phyloP scores from a whole-genome alignment of 2,797 vertebrate species.

The Chelidonichthys spinosus region DNA sequence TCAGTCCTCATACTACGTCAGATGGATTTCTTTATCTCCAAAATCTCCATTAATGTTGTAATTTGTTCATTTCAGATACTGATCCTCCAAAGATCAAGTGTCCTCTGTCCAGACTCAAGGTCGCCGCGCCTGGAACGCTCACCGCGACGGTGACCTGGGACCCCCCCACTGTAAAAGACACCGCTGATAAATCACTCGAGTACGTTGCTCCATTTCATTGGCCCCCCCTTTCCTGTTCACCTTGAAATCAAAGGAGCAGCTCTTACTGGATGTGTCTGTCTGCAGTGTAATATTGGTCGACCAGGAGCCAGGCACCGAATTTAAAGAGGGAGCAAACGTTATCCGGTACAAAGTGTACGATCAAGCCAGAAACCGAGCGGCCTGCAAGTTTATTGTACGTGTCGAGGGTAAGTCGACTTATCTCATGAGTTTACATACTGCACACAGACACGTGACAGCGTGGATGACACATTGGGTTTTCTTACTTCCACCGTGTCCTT shows the following conservation, averaged over 20 bases:
- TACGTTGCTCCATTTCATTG: constrained; percentile 64
- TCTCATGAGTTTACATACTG: not conserved
- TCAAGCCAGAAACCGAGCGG: constrained; percentile 92
- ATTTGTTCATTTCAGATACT: constrained; percentile 83
- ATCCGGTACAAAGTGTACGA: constrained; percentile 94
- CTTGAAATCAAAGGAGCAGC: constrained; percentile 6
- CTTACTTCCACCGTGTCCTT: not conserved
- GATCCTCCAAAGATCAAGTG: constrained; percentile 97
- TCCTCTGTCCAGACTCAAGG: constrained; percentile 90
- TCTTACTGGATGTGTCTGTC: constrained; percentile 14
- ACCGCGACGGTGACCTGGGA: constrained; percentile 91
- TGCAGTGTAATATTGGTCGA: constrained; percentile 89
- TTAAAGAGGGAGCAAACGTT: constrained; percentile 89
- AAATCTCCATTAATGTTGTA: constrained; percentile 1
- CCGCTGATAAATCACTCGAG: constrained; percentile 90
- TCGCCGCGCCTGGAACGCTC: constrained; percentile 93
- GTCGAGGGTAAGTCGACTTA: constrained; percentile 88
- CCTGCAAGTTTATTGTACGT: constrained; percentile 95
- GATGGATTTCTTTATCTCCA: constrained; percentile 19
- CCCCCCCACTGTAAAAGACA: constrained; percentile 89
- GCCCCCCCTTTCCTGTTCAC: constrained; percentile 9
- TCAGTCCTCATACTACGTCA: not conserved
- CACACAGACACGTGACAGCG: not conserved
- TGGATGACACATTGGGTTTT: not conserved
- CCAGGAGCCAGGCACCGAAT: constrained; percentile 86